Evolutionary conservation across 2,113 vertebrate genomes (phyloP), one percentile per base, ranked within the genome.

Genomic region (Turdus rufiventris): DNA sequence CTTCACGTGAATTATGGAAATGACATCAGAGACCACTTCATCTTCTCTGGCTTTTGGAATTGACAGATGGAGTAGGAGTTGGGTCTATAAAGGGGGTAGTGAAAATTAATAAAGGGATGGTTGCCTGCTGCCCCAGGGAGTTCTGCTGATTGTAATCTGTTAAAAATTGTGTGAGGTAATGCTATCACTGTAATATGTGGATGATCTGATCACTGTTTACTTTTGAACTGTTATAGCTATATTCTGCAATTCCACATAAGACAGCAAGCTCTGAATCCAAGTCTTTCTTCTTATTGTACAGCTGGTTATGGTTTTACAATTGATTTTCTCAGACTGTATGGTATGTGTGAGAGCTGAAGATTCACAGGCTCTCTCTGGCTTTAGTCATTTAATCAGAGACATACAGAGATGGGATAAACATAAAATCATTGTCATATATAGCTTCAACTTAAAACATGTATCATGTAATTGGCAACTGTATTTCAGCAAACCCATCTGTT

Each of bases 121-220:
- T 31, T 83, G 15, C 25, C 24, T 76, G 17, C 60, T 74, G 28
- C 42, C 26, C 28, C 13, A 26, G 81, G 34, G 40, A 33, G 10
- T 72, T 92, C 50, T 53, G 36, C n/a, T 77, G 47, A 26, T 47
- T 0, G 0, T 2, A 4, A 4, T 70, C 23, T 84, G 33, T 54
- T 88, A 74, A 83, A 79, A 74, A 67, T 20, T 56, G 15, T 3
- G 13, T 79, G 48, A 91, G 51, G 12, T 53, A 51, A 58, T 48
- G 10, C 15, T 62, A 53, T 74, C 65, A n/a, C 16, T 70, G 12
- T 65, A 68, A 20, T 58, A 34, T 1, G 0, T n/a, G 20, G 28
- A 81, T 75, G 66, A 62, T 86, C 38, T 79, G 34, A 28, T 61
- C 18, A 33, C 6, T 53, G 8, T 50, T 62, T 85, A 40, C 28